A percentile compares a stretch with the other conserved stretches of the same genome.
Evolutionary conservation across 2,888 invertebrate genomes (phyloP).

Genomic region (Perdita meconis): DNA sequence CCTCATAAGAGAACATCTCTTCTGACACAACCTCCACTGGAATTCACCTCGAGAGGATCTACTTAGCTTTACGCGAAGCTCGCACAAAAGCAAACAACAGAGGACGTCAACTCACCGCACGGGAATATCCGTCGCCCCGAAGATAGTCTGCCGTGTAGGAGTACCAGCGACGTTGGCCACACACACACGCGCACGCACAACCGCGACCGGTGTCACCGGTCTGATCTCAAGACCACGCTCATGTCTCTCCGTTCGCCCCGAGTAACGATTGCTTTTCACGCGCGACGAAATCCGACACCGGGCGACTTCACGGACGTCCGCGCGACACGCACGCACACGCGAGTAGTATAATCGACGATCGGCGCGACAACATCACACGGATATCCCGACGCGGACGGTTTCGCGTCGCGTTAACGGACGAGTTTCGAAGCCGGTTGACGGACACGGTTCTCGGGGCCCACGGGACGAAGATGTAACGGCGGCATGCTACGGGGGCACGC

Average conservation of each 20-base stretch:
- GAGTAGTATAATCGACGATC: conserved; percentile 20
- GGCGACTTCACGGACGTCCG: background rate
- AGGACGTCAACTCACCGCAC: conserved; percentile 45
- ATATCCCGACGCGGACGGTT: background rate
- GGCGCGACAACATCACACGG: conserved; percentile 41
- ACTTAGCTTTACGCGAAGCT: too few relatives aligned
- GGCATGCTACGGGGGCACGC: conserved; percentile 27
- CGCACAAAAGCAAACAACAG: background rate
- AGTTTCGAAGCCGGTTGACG: background rate
- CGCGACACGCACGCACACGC: conserved; percentile 16
- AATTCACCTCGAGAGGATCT: too few relatives aligned
- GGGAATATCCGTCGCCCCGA: conserved; percentile 52
- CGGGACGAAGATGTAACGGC: conserved; percentile 12
- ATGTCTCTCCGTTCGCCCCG: conserved; percentile 42
- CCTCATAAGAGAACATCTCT: too few relatives aligned
- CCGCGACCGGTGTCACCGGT: conserved; percentile 69
- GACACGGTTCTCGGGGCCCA: conserved; percentile 17
- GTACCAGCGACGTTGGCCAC: conserved; percentile 57
- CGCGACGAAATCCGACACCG: conserved; percentile 4
- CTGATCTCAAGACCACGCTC: conserved; percentile 50
- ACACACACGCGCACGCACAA: conserved; percentile 59
- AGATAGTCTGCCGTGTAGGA: conserved; percentile 36
- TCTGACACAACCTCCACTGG: too few relatives aligned
- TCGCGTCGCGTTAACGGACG: conserved; percentile 26
- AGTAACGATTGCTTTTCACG: conserved; percentile 2